Evolutionary conservation across 2,797 vertebrate genomes (phyloP).

Genomic region (Argya squamiceps): DNA sequence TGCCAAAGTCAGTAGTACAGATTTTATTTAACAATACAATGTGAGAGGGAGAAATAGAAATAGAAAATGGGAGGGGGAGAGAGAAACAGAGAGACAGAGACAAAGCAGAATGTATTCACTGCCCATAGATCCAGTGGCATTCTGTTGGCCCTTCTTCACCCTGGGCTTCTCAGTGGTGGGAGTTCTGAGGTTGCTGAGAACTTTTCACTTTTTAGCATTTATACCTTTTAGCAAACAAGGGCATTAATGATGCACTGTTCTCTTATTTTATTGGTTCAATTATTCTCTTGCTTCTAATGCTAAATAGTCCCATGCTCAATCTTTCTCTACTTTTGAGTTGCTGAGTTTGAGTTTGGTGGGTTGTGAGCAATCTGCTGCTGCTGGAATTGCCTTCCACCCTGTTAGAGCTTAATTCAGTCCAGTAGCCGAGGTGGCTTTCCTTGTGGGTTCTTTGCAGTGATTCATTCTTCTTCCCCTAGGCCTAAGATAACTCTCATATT

Average conservation of each 20-base stretch:
- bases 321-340: accelerated
- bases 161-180: background rate
- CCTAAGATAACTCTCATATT: background rate
- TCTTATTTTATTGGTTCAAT: background rate
- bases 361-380: accelerated
- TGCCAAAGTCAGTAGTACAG: background rate
- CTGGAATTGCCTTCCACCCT: background rate
- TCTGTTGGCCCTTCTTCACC: background rate
- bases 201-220: no score
- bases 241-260: accelerated
- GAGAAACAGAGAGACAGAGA: background rate
- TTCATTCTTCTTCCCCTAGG: background rate
- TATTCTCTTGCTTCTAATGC: background rate
- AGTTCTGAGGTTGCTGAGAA: accelerated
- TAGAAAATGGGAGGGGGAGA: background rate
- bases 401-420: background rate
- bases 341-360: background rate
- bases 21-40: background rate
- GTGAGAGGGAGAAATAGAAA: background rate
- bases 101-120: background rate
- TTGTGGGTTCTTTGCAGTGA: background rate
- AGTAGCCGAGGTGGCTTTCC: background rate
- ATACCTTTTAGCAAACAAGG: background rate
- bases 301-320: no score
- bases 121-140: background rate